A percentile compares a stretch with the other conserved stretches of the same genome.
phyloP scores from a whole-genome alignment of 2,888 invertebrate genomes.

The Neoaliturus tenellus region DNA sequence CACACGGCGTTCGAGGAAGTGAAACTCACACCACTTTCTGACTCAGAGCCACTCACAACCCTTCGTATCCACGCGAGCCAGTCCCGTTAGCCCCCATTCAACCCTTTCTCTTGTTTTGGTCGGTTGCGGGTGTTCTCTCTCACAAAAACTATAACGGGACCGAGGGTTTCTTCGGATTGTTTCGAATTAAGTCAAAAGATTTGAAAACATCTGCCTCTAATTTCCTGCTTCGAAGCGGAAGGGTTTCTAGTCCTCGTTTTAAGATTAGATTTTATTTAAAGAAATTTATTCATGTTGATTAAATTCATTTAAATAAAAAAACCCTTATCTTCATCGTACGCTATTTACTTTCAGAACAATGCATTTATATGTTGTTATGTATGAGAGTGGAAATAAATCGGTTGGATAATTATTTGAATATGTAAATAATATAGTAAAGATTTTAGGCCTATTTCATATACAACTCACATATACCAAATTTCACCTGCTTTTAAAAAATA shows the following conservation, averaged over 20 bases:
- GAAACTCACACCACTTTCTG: slow-evolving; percentile 11
- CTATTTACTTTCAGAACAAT: too few relatives aligned
- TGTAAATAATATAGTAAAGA: too few relatives aligned
- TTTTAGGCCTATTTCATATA: too few relatives aligned
- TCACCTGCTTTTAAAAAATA: too few relatives aligned
- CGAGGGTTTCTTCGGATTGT: background rate
- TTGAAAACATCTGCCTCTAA: slow-evolving; percentile 28
- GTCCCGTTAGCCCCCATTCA: slow-evolving; percentile 18
- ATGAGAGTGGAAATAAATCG: too few relatives aligned
- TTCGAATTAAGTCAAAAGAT: slow-evolving; percentile 19
- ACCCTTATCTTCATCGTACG: too few relatives aligned
- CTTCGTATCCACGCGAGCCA: background rate
- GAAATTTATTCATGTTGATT: too few relatives aligned
- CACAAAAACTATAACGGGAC: background rate
- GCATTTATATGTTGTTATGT: too few relatives aligned
- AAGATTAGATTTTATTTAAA: too few relatives aligned
- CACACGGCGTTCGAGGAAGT: background rate
- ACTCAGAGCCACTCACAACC: background rate
- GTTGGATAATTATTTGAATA: too few relatives aligned
- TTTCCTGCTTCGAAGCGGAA: background rate
- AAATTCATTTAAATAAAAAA: too few relatives aligned
- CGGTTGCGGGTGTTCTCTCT: background rate
- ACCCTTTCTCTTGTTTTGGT: slow-evolving; percentile 38
- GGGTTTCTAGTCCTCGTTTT: background rate
- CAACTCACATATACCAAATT: too few relatives aligned